phyloP scores from a whole-genome alignment of 2,888 invertebrate species.

The Therioaphis trifolii region DNA sequence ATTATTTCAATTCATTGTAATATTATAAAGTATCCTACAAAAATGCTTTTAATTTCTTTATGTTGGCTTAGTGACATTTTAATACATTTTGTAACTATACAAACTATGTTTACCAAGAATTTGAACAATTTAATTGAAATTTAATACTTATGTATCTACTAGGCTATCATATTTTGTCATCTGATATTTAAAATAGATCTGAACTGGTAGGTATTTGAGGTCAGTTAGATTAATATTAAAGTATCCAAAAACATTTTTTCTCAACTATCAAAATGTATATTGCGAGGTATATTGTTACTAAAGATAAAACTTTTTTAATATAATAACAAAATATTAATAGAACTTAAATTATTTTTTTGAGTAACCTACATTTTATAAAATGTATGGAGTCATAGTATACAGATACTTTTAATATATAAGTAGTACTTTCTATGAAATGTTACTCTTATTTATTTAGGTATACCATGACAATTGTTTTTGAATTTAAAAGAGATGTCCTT shows the following conservation, averaged over 20 bases:
- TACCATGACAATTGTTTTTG: not conserved
- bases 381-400: not conserved
- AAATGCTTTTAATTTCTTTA: not conserved
- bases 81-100: no score
- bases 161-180: not conserved
- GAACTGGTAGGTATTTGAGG: slow-evolving; percentile 26
- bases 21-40: no score
- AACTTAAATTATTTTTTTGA: not conserved
- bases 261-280: not conserved
- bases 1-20: no score
- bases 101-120: no score
- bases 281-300: not conserved
- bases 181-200: slow-evolving; percentile 23
- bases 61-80: not conserved
- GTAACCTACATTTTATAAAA: not conserved
- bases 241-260: not conserved
- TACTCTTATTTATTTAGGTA: not conserved
- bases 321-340: not conserved
- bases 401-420: not conserved
- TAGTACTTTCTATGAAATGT: not conserved
- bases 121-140: not conserved
- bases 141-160: not conserved
- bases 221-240: slow-evolving; percentile 23
- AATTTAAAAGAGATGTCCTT: not conserved
- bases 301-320: not conserved